Conservation (phyloP, 2,113 vertebrate genomes). For the Pseudopodoces humilis region DNA sequence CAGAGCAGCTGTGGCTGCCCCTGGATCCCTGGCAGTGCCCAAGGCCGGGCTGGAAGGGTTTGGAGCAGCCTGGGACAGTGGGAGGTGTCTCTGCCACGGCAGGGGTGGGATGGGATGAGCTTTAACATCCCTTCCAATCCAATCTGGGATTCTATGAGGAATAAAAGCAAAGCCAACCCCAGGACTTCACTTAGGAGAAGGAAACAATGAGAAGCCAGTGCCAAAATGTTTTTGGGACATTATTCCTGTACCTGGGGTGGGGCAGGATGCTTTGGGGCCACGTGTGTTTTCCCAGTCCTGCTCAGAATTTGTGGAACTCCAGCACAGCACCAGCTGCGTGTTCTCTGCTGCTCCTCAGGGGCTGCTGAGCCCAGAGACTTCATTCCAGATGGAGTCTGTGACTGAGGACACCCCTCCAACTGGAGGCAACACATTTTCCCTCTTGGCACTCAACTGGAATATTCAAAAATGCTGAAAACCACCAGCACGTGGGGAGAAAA, state of each 20-base stretch:
- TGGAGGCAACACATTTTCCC: background rate
- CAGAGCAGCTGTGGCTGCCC: background rate
- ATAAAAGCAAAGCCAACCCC: background rate
- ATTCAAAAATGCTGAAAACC: background rate
- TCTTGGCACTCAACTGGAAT: background rate
- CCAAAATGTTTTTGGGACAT: background rate
- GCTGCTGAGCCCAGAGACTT: background rate
- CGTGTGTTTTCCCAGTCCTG: accelerated
- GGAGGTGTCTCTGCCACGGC: background rate
- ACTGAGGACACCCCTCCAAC: background rate
- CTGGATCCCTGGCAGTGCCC: background rate
- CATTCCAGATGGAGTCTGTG: background rate
- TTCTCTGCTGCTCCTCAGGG: background rate
- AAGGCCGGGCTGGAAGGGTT: background rate
- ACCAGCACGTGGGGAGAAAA: background rate
- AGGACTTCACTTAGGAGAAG: background rate
- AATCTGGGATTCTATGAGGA: background rate
- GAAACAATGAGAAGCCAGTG: background rate
- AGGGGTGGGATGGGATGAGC: background rate
- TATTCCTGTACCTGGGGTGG: background rate
- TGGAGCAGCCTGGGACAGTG: background rate
- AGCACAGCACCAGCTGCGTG: background rate
- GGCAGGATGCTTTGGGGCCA: background rate
- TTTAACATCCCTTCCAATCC: background rate
- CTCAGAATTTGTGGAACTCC: background rate